Conservation (phyloP, 2,113 vertebrate genomes). For the Bambusicola thoracicus region DNA sequence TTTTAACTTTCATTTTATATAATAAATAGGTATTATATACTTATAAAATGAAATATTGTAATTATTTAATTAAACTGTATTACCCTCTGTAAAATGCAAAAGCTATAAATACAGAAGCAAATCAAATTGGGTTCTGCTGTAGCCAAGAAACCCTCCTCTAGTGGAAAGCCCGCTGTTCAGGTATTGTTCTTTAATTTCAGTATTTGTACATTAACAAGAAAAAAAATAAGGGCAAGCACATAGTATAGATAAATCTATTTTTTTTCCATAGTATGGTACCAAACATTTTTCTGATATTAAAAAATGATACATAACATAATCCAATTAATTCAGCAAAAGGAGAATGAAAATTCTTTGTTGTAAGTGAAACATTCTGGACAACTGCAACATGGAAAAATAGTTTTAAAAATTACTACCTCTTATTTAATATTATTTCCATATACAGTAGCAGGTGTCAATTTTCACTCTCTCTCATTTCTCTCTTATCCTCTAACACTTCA, state of each 20-base stretch:
- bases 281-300: neutral
- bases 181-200: slow-evolving; percentile 29
- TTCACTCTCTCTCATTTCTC: neutral
- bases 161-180: slow-evolving; percentile 29
- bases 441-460: neutral
- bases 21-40: slow-evolving; percentile 37
- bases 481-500: neutral
- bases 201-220: neutral
- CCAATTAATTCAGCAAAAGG: neutral
- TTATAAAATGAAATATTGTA: slow-evolving; percentile 47
- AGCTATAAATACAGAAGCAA: slow-evolving; percentile 51
- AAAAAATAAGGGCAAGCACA: neutral
- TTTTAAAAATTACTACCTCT: neutral
- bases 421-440: neutral
- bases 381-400: neutral
- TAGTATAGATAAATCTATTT: neutral
- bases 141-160: slow-evolving; percentile 43
- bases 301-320: neutral
- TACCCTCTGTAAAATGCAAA: slow-evolving; percentile 48
- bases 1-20: neutral
- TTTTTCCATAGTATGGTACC: neutral
- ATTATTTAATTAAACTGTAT: slow-evolving; percentile 64
- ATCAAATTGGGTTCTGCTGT: slow-evolving; percentile 44
- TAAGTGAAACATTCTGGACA: neutral
- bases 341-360: neutral